Base-by-base conservation (phyloP, 2,113 vertebrate species). In the Takifugu flavidus region DNA sequence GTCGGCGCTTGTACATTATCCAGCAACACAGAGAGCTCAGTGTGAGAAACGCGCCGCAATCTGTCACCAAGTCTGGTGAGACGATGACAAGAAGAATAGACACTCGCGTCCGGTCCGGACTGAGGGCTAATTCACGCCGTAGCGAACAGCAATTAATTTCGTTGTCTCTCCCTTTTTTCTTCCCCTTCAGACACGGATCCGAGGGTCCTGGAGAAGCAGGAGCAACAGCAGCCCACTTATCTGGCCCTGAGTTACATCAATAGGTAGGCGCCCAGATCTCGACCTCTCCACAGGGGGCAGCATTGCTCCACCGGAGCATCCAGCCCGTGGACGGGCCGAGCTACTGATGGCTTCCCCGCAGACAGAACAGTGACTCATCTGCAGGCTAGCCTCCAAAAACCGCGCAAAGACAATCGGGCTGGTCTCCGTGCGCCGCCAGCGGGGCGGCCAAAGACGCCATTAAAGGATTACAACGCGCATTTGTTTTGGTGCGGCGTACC, bases 161-260 rank as follows among this genome's bases (percentile, higher is more conserved):
- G 52, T 49, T 11, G 25, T 72, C 62, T 27, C 39, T 53, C 43
- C 50, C 25, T 54, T 7, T 44, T 25, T 61, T 5, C 50, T 56
- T 68, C 70, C 68, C 26, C 91, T 89, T 49, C 86, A 99, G 97
- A 99, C 90, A 98, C 96, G 72, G 97, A 99, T 86, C 97, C 97
- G 20, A 91, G 97, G 82, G 95, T 98, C 53, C 88, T 99, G 92
- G 97, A 99, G 88, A 98, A 98, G 88, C 97, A 99, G 89, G 97
- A 99, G 85, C 91, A 98, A 84, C 97, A 99, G 84, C 97, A 99
- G 85, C 97, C 97, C 69, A 98, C 97, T 43, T 99, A 99, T 81
- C 92, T 99, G 67, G 97, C 97, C 85, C 89, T 99, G 69, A 99
- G 97, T 89, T 99, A 99, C 89, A 98, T 99, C 85, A 98, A 98